These are phyloP conservation scores for Anguilla obscura DNA, from an alignment of 2,797 vertebrate species.

Conservation along the genomic window DNA sequence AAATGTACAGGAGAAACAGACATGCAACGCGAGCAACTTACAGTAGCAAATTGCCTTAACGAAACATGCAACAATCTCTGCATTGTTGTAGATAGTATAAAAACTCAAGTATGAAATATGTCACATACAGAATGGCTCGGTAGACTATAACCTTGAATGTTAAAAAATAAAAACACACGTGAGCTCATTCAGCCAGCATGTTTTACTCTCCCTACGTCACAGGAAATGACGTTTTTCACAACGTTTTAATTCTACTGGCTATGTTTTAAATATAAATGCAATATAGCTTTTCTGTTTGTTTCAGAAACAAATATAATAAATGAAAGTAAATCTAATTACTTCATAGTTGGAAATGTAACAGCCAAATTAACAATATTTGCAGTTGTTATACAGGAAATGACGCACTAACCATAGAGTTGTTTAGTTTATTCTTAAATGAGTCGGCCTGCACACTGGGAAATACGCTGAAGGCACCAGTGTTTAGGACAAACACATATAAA, in stretches of 20 bases:
- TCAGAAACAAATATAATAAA: background rate
- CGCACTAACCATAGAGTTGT: conserved; percentile 30
- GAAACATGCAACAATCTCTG: conserved; percentile 44
- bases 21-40: conserved; percentile 16
- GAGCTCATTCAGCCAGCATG: background rate
- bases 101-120: background rate
- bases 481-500: background rate
- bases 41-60: conserved; percentile 16
- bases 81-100: conserved; percentile 39
- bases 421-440: background rate
- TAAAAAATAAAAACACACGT: conserved; percentile 30
- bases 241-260: background rate
- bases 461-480: background rate
- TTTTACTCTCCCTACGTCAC: conserved; percentile 19
- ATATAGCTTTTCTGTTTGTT: background rate
- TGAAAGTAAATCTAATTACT: background rate
- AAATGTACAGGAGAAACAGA: conserved; percentile 9
- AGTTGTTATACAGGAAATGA: conserved; percentile 42
- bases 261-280: background rate
- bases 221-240: background rate
- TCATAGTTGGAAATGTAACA: background rate
- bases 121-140: background rate
- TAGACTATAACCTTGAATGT: conserved; percentile 27
- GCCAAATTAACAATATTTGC: background rate
- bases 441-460: background rate